These are phyloP conservation scores for Falco cherrug DNA, from an alignment of 2,797 vertebrate genomes.

Conservation along the genomic window DNA sequence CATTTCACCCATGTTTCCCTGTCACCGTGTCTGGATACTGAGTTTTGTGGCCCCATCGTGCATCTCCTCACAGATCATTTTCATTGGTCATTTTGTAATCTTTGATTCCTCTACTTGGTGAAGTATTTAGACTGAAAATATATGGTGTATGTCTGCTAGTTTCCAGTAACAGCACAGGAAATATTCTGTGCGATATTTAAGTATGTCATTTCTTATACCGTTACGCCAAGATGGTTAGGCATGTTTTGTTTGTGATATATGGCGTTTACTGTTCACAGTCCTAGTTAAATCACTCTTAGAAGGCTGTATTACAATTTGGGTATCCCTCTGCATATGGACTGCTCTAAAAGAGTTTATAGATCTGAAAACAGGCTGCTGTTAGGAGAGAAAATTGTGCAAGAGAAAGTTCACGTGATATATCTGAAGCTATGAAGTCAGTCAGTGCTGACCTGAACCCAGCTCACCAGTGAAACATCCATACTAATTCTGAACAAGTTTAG, in stretches of 20 bases:
- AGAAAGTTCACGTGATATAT: not conserved
- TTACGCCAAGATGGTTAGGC: not conserved
- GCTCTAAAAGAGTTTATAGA: not conserved
- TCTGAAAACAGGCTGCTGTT: not conserved
- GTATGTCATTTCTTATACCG: not conserved
- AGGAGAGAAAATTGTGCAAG: not conserved
- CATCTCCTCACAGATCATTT: not conserved
- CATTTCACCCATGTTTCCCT: not conserved
- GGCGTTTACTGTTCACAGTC: not conserved
- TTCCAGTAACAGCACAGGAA: not conserved
- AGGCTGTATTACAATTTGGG: not conserved
- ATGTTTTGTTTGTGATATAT: not conserved
- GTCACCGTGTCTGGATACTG: not conserved
- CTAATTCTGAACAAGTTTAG: not conserved
- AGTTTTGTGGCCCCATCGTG: not conserved
- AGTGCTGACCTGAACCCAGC: not conserved
- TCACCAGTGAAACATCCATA: not conserved
- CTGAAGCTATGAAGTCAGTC: not conserved
- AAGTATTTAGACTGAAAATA: not conserved
- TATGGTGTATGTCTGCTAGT: not conserved
- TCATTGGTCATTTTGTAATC: not conserved
- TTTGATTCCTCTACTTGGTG: not conserved
- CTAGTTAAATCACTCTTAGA: not conserved
- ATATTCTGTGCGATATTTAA: not conserved
- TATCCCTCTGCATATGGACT: not conserved